These are phyloP conservation scores for Siphamia tubifer DNA, from an alignment of 2,113 vertebrate genomes.

Conservation along the genomic window DNA sequence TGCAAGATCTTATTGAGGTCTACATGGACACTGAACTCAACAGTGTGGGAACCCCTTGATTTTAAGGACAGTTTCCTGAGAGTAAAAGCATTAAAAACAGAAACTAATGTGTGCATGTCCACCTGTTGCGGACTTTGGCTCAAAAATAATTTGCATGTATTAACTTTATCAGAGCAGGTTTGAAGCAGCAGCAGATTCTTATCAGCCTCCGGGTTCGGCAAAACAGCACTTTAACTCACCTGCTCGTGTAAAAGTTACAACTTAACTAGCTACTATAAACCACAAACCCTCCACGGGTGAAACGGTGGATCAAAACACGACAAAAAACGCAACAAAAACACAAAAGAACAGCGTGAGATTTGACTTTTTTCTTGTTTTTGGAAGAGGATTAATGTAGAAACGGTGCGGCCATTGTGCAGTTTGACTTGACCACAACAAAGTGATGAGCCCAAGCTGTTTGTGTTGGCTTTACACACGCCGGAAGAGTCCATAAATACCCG, in stretches of 20 bases:
- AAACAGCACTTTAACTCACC: constrained; percentile 22
- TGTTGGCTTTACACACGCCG: constrained; percentile 15
- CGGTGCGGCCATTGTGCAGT: constrained; percentile 56
- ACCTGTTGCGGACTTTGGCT: constrained; percentile 56
- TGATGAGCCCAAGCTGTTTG: constrained; percentile 46
- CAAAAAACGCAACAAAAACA: neutral
- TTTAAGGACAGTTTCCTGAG: too few relatives aligned
- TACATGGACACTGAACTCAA: neutral
- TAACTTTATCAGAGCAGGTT: neutral
- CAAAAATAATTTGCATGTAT: neutral
- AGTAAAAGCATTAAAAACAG: too few relatives aligned
- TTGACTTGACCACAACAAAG: constrained; percentile 70
- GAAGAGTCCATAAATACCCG: constrained; percentile 10
- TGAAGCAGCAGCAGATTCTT: neutral
- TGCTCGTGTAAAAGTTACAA: constrained; percentile 10
- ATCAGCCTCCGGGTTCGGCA: constrained; percentile 1
- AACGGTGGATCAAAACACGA: too few relatives aligned
- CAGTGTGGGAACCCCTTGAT: too few relatives aligned
- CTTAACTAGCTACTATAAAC: neutral
- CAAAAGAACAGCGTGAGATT: neutral
- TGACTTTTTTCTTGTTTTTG: too few relatives aligned
- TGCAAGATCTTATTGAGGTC: too few relatives aligned
- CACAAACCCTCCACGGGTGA: neutral
- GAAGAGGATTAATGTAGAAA: neutral
- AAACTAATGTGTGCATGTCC: too few relatives aligned